phyloP scores from a whole-genome alignment of 2,888 invertebrate species.

The Erebia palarica region DNA sequence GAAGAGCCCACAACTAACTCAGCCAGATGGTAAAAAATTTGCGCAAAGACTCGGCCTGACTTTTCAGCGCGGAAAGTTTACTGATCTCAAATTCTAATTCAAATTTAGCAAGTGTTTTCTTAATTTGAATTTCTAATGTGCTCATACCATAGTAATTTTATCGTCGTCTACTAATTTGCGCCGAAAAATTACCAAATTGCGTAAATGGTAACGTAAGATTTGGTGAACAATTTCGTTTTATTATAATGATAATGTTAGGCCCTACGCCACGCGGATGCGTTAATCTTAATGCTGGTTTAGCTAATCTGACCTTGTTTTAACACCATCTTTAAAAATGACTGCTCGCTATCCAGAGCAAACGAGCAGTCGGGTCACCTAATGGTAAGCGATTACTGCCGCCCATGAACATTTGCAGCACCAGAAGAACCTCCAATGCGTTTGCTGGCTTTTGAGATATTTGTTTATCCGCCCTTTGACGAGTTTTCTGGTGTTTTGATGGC shows the following conservation, averaged over 20 bases:
- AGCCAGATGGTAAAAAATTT: too few species aligned
- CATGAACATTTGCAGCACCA: too few species aligned
- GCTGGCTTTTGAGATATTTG: too few species aligned
- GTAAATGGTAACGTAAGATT: not conserved
- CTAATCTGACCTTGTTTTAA: not conserved
- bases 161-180: not conserved
- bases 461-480: too few species aligned
- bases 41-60: too few species aligned
- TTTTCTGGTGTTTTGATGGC: not conserved
- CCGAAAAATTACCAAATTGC: not conserved
- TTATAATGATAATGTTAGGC: not conserved
- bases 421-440: too few species aligned
- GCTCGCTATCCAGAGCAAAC: too few species aligned
- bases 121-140: not conserved
- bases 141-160: not conserved
- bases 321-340: too few species aligned
- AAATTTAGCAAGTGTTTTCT: constrained; percentile 3
- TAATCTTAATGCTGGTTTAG: not conserved
- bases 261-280: not conserved
- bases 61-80: not conserved
- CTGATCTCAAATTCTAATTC: not conserved
- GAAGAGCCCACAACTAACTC: too few species aligned
- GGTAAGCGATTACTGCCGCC: too few species aligned
- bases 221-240: not conserved
- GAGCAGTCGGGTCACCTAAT: too few species aligned